Conservation (phyloP, 2,888 invertebrate species). For the Danaus chrysippus region DNA sequence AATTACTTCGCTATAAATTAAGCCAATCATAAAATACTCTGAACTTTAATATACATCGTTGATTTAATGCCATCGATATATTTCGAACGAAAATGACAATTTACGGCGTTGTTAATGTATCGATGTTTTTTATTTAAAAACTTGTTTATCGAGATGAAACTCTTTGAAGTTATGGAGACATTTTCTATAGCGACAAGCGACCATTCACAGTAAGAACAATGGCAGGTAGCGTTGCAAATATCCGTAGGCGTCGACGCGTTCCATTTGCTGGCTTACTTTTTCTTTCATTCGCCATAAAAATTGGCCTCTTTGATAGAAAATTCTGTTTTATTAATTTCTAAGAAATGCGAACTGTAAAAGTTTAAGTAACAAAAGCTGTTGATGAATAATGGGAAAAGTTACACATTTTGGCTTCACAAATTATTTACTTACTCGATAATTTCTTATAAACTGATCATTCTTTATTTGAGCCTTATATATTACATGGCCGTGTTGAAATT, state of each 20-base stretch:
- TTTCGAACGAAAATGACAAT: neutral
- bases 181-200: slow-evolving; percentile 19
- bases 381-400: slow-evolving; percentile 1
- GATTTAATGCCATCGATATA: neutral
- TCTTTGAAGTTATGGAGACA: slow-evolving; percentile 19
- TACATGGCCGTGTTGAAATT: neutral
- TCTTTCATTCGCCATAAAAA: slow-evolving; percentile 26
- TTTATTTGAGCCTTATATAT: neutral
- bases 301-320: slow-evolving; percentile 20
- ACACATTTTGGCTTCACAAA: neutral
- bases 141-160: slow-evolving; percentile 14
- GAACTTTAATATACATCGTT: neutral
- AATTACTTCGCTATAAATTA: slow-evolving; percentile 1
- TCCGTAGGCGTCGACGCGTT: slow-evolving; percentile 21
- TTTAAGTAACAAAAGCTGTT: neutral
- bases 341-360: neutral
- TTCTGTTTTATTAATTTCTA: slow-evolving; percentile 20
- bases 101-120: neutral
- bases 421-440: neutral
- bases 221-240: slow-evolving; percentile 22
- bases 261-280: slow-evolving; percentile 20
- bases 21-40: slow-evolving; percentile 1
- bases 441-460: neutral
- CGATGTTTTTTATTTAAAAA: slow-evolving; percentile 7
- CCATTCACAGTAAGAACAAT: slow-evolving; percentile 23